A percentile compares a stretch with the other conserved stretches of the same genome.
Evolutionary conservation across 2,113 vertebrate species (phyloP).

Genomic region (Anguilla japonica): DNA sequence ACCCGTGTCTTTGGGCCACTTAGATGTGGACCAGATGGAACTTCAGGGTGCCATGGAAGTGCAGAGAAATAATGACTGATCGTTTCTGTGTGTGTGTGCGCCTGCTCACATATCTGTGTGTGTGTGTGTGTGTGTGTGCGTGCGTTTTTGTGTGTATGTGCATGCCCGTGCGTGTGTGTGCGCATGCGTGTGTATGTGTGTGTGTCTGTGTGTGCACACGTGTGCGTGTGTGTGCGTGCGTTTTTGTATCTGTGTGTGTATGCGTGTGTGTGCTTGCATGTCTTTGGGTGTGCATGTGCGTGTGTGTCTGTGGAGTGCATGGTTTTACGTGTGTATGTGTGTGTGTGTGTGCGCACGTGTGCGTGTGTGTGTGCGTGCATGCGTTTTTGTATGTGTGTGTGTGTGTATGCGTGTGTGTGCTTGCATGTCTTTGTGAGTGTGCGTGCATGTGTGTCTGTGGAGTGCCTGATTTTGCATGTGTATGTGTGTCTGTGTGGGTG

Average conservation of each 20-base stretch:
- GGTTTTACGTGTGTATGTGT: not conserved
- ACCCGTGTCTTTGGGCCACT: constrained; percentile 45
- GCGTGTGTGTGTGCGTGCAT: not conserved
- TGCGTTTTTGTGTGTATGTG: too few relatives aligned
- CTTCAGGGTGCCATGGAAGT: not conserved
- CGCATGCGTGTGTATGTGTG: too few relatives aligned
- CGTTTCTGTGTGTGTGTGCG: constrained; percentile 8
- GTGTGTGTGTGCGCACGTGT: constrained; percentile 17
- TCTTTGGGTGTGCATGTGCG: too few relatives aligned
- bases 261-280: not conserved
- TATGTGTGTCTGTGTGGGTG: constrained; percentile 42
- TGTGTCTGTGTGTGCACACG: too few relatives aligned
- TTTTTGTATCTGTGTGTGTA: too few relatives aligned
- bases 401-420: too few relatives aligned
- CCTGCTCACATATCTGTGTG: constrained; percentile 24
- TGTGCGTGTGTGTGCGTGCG: too few relatives aligned
- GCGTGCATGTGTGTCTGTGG: too few relatives aligned
- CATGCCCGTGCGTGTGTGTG: too few relatives aligned
- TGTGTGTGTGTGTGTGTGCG: not conserved
- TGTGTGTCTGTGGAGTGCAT: too few relatives aligned
- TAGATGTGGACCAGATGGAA: constrained; percentile 53
- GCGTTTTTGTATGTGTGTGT: too few relatives aligned
- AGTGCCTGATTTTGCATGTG: not conserved
- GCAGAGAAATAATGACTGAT: constrained; percentile 30
- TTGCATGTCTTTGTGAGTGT: not conserved